These are phyloP conservation scores for Empidonax alnorum DNA, from an alignment of 2,113 vertebrate genomes.

Conservation along the genomic window DNA sequence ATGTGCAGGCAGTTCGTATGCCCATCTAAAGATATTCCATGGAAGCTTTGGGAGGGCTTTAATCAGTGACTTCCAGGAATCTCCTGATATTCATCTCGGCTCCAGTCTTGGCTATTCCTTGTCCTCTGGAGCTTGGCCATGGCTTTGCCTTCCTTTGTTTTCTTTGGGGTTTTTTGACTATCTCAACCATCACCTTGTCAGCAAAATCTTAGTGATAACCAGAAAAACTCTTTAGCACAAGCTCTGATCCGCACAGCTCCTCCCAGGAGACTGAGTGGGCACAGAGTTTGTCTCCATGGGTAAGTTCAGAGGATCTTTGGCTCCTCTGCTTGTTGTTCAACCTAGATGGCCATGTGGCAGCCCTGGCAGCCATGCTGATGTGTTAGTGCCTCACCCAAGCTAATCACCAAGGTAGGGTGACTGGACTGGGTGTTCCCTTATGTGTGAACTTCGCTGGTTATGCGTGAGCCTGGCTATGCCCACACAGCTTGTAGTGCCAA, in stretches of 20 bases:
- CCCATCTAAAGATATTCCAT: not conserved
- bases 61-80: not conserved
- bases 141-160: not conserved
- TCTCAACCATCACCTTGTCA: not conserved
- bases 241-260: not conserved
- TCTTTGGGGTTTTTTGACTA: not conserved
- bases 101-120: not conserved
- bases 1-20: fast-evolving
- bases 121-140: not conserved
- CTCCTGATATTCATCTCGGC: not conserved
- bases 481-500: not conserved
- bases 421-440: not conserved
- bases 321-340: not conserved
- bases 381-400: not conserved
- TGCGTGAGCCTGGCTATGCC: not conserved
- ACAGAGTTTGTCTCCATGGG: not conserved
- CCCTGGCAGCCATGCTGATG: not conserved
- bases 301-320: not conserved
- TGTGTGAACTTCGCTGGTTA: not conserved
- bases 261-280: not conserved
- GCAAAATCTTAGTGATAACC: not conserved
- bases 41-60: not conserved
- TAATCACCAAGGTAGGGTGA: not conserved
- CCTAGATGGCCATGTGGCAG: not conserved
- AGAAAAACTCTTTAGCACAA: not conserved